Percentiles rank a stretch among this genome's conserved stretches.
Evolutionary conservation across 1,140 invertebrate species (phyloP).

Genomic region (Drosophila sp.): DNA sequence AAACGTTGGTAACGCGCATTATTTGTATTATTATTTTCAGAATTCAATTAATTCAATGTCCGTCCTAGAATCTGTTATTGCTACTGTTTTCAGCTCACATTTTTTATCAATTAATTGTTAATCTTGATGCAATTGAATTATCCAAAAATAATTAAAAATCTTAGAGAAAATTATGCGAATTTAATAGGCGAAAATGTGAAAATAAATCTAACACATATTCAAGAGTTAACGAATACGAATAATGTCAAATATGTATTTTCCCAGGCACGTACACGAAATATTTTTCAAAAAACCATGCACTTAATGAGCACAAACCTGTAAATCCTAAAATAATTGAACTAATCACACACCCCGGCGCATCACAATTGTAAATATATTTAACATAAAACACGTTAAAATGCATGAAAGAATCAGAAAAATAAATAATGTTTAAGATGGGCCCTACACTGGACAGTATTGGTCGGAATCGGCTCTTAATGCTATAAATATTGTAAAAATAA

Average conservation of each 20-base stretch:
- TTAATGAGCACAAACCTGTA: slow-evolving; percentile 63
- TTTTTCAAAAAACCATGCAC: slow-evolving; percentile 46
- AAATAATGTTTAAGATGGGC: slow-evolving; percentile 25
- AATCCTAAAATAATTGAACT: slow-evolving; percentile 52
- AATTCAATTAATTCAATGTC: slow-evolving; percentile 67
- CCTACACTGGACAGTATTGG: background rate
- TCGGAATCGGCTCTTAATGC: slow-evolving; percentile 15
- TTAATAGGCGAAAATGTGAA: slow-evolving; percentile 53
- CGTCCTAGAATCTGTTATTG: slow-evolving; percentile 74
- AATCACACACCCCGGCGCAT: slow-evolving; percentile 52
- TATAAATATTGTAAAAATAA: slow-evolving; percentile 71
- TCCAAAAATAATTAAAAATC: slow-evolving; percentile 19
- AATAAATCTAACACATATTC: slow-evolving; percentile 17
- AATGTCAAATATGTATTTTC: slow-evolving; percentile 55
- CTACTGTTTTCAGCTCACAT: slow-evolving; percentile 42
- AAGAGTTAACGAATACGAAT: slow-evolving; percentile 36
- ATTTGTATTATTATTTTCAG: slow-evolving; percentile 51
- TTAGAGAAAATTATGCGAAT: slow-evolving; percentile 68
- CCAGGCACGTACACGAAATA: slow-evolving; percentile 49
- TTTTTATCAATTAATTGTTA: slow-evolving; percentile 35
- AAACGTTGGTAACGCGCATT: slow-evolving; percentile 29
- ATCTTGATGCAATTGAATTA: slow-evolving; percentile 30
- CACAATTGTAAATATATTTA: slow-evolving; percentile 59
- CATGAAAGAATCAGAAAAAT: slow-evolving; percentile 40
- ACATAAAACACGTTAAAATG: slow-evolving; percentile 18